Conservation (phyloP, 2,797 vertebrate species). For the Microcaecilia unicolor region DNA sequence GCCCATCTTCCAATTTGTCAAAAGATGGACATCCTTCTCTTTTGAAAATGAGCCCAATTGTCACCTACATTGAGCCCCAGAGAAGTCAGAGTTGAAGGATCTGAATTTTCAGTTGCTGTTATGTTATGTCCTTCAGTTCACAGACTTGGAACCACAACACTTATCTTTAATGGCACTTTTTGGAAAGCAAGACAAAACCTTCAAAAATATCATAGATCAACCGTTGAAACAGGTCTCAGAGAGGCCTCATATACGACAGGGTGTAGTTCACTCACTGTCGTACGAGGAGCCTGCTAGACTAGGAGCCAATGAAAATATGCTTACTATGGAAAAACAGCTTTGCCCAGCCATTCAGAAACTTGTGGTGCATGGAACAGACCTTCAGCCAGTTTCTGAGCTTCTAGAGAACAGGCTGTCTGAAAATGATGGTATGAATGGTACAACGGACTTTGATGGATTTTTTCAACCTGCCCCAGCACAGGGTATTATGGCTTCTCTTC, state of each 20-base stretch:
- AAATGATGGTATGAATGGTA: constrained; percentile 37
- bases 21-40: too few relatives aligned
- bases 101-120: too few relatives aligned
- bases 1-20: too few relatives aligned
- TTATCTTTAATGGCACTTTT: constrained; percentile 75
- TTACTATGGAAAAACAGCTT: constrained; percentile 68
- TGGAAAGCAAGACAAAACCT: constrained; percentile 52
- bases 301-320: background rate
- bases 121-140: too few relatives aligned
- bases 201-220: constrained; percentile 1
- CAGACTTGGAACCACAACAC: constrained; percentile 55
- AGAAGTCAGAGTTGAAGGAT: too few relatives aligned
- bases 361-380: constrained; percentile 61
- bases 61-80: too few relatives aligned
- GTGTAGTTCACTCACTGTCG: constrained; percentile 68
- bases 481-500: background rate
- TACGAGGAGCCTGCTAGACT: constrained; percentile 58
- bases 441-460: constrained; percentile 51
- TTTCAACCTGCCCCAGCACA: constrained; percentile 38
- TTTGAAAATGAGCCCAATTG: too few relatives aligned
- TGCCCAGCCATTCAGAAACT: constrained; percentile 90
- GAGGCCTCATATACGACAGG: constrained; percentile 31
- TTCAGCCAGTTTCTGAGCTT: constrained; percentile 69
- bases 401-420: constrained; percentile 66
- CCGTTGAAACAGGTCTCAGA: constrained; percentile 9